Conservation (phyloP, 2,888 invertebrate genomes). For the Diaprepes abbreviatus region DNA sequence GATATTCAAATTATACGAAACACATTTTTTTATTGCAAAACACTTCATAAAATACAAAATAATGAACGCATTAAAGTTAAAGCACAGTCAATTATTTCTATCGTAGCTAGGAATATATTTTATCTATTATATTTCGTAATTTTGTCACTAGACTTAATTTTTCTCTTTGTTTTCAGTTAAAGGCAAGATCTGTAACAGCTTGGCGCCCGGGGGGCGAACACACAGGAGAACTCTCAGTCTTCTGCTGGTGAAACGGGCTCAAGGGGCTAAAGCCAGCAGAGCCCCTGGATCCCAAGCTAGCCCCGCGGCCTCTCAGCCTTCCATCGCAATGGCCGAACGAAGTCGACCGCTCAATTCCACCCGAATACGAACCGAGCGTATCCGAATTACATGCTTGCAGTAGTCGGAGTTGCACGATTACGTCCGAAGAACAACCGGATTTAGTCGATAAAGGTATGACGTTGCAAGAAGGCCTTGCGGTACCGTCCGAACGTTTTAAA, state of each 20-base stretch:
- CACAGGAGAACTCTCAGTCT: constrained; percentile 83
- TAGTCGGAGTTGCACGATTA: constrained; percentile 36
- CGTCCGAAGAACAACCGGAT: constrained; percentile 26
- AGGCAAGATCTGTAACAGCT: constrained; percentile 81
- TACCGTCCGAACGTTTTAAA: not conserved
- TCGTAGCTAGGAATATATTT: too few species aligned
- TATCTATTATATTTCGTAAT: too few species aligned
- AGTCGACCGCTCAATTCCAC: constrained; percentile 37
- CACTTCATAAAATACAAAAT: too few species aligned
- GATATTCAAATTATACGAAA: too few species aligned
- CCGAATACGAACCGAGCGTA: constrained; percentile 35
- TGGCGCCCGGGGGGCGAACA: constrained; percentile 80
- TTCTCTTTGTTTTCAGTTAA: constrained; percentile 81
- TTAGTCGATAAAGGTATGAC: constrained; percentile 3
- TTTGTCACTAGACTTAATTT: too few species aligned
- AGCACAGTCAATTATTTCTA: too few species aligned
- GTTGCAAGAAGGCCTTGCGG: not conserved
- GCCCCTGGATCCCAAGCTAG: constrained; percentile 47
- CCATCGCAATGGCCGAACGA: constrained; percentile 54
- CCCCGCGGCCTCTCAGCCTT: constrained; percentile 53
- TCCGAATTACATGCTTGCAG: constrained; percentile 30
- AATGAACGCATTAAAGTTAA: too few species aligned
- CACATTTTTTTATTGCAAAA: too few species aligned
- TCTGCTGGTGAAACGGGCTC: constrained; percentile 80
- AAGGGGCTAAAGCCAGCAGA: constrained; percentile 59